Conservation (phyloP, 1,140 invertebrate species). For the Drosophila jambulina region DNA sequence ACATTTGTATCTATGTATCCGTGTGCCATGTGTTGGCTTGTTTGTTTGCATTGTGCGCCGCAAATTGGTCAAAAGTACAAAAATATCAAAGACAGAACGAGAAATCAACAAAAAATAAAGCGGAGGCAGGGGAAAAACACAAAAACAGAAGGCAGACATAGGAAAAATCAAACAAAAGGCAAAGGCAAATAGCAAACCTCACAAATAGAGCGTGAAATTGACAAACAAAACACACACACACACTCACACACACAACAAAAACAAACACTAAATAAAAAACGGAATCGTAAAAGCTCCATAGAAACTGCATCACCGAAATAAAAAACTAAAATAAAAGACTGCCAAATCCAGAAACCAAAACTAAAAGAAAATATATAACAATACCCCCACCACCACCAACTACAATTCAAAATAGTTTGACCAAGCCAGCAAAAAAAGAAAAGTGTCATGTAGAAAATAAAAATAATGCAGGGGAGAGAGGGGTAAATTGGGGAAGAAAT, state of each 20-base stretch:
- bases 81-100: slow-evolving; percentile 72
- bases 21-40: slow-evolving; percentile 38
- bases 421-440: slow-evolving; percentile 21
- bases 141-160: slow-evolving; percentile 36
- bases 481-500: slow-evolving; percentile 29
- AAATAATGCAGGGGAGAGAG: neutral
- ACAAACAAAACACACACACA: slow-evolving; percentile 62
- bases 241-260: slow-evolving; percentile 22
- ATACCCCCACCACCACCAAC: slow-evolving; percentile 8
- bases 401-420: slow-evolving; percentile 59
- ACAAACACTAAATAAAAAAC: slow-evolving; percentile 25
- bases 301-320: slow-evolving; percentile 11
- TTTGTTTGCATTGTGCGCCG: slow-evolving; percentile 79
- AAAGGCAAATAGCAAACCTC: slow-evolving; percentile 79
- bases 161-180: slow-evolving; percentile 59
- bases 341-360: slow-evolving; percentile 44
- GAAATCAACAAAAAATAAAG: slow-evolving; percentile 33
- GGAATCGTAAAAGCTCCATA: slow-evolving; percentile 17
- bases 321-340: slow-evolving; percentile 30
- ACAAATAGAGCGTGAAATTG: slow-evolving; percentile 83
- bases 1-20: slow-evolving; percentile 27
- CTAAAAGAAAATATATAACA: slow-evolving; percentile 52
- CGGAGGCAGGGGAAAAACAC: slow-evolving; percentile 20
- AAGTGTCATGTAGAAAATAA: slow-evolving; percentile 3
- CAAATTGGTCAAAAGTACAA: slow-evolving; percentile 83